A percentile compares a stretch with the other conserved stretches of the same genome.
Conservation (phyloP, 2,888 invertebrate species). For the Parelbella ahira region DNA sequence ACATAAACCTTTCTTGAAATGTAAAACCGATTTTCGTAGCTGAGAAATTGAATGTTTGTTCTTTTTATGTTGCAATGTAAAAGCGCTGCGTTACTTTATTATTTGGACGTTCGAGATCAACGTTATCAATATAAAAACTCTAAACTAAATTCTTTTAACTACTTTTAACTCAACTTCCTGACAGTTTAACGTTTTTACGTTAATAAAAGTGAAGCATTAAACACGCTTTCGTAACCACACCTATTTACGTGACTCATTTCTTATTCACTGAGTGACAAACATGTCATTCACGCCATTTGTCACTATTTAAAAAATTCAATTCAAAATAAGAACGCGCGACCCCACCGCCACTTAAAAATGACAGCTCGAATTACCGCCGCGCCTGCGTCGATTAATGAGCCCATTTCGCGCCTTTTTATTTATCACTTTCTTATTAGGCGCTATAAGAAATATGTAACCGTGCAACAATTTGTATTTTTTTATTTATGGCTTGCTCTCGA, state of each 20-base stretch:
- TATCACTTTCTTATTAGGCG: slow-evolving; percentile 55
- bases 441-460: slow-evolving; percentile 38
- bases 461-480: slow-evolving; percentile 40
- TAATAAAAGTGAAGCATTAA: slow-evolving; percentile 15
- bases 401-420: slow-evolving; percentile 67
- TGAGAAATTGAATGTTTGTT: slow-evolving; percentile 13
- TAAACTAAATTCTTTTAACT: neutral
- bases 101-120: neutral
- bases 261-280: slow-evolving; percentile 29
- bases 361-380: slow-evolving; percentile 57
- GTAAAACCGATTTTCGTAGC: slow-evolving; percentile 1
- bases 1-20: slow-evolving; percentile 13
- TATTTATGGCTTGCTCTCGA: too few relatives aligned
- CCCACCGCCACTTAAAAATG: slow-evolving; percentile 54
- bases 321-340: slow-evolving; percentile 39
- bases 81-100: slow-evolving; percentile 1
- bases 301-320: slow-evolving; percentile 40
- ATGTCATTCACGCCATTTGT: slow-evolving; percentile 40
- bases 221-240: slow-evolving; percentile 22
- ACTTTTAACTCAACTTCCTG: slow-evolving; percentile 8
- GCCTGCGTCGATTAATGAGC: slow-evolving; percentile 62
- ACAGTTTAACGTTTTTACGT: slow-evolving; percentile 3
- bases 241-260: slow-evolving; percentile 27
- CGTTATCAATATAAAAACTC: slow-evolving; percentile 6
- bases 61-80: neutral